Conservation (phyloP, 2,113 vertebrate genomes). For the Stegastes partitus region DNA sequence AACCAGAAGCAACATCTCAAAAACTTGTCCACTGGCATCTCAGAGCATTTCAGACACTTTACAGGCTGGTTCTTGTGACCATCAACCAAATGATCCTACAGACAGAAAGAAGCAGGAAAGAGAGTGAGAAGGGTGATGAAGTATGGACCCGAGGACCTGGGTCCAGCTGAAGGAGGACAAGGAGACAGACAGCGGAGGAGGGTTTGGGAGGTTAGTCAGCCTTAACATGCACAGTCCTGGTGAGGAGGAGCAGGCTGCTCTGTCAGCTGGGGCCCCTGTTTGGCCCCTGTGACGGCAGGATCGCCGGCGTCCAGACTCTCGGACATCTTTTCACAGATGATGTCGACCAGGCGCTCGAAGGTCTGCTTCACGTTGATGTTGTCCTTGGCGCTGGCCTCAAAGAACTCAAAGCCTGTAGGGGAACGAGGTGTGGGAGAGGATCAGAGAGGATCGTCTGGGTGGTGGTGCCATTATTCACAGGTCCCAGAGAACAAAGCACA, state of each 20-base stretch:
- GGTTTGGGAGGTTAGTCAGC: slow-evolving; percentile 39
- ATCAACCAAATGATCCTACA: slow-evolving; percentile 32
- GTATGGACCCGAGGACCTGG: slow-evolving; percentile 40
- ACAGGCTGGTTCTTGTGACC: slow-evolving; percentile 43
- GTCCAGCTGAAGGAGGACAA: slow-evolving; percentile 45
- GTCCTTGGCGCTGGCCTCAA: slow-evolving; percentile 98
- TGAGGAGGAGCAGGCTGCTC: slow-evolving; percentile 90
- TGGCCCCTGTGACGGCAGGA: slow-evolving; percentile 88
- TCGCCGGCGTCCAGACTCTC: slow-evolving; percentile 93
- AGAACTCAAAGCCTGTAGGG: slow-evolving; percentile 93
- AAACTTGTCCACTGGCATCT: background rate
- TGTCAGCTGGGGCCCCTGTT: slow-evolving; percentile 91
- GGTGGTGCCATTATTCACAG: background rate
- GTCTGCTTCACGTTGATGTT: slow-evolving; percentile 98
- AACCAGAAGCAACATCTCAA: slow-evolving; percentile 30
- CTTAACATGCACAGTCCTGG: slow-evolving; percentile 96
- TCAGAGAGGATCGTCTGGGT: background rate
- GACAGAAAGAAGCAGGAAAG: slow-evolving; percentile 54
- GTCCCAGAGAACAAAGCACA: background rate
- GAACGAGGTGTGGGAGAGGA: background rate
- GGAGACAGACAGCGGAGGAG: slow-evolving; percentile 28
- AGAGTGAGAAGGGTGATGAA: slow-evolving; percentile 50
- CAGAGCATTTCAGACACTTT: slow-evolving; percentile 54
- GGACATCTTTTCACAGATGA: slow-evolving; percentile 98
- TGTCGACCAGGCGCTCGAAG: slow-evolving; percentile 96